phyloP scores from a whole-genome alignment of 2,113 vertebrate species.

The Hymenochirus boettgeri region DNA sequence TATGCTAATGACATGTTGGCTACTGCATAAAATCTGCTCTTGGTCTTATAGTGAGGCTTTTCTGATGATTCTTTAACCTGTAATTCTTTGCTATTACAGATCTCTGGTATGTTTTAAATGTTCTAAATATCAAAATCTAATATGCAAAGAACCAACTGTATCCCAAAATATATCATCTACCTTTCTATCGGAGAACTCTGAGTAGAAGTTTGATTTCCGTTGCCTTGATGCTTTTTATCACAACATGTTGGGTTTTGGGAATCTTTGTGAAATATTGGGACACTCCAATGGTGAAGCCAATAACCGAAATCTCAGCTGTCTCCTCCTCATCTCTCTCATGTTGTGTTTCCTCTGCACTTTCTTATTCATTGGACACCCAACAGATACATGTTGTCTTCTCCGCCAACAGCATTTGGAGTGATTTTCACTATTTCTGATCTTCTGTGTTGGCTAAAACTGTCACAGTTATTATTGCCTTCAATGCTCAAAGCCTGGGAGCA shows the following conservation, averaged over 20 bases:
- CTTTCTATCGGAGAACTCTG: slow-evolving; percentile 1
- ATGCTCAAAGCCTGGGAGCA: slow-evolving; percentile 3
- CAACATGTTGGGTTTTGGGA: background rate
- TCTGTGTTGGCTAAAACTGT: slow-evolving; percentile 24
- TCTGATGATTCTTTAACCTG: too few relatives aligned
- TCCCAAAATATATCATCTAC: background rate
- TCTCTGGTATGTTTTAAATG: background rate
- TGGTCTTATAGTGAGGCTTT: too few relatives aligned
- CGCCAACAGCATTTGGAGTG: slow-evolving; percentile 10
- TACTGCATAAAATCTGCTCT: too few relatives aligned
- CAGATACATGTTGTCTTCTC: slow-evolving; percentile 2
- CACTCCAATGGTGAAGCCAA: slow-evolving; percentile 3
- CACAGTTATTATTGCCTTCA: slow-evolving; percentile 30
- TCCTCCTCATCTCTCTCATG: slow-evolving; percentile 9
- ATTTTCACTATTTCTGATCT: slow-evolving; percentile 17
- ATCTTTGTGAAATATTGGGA: background rate
- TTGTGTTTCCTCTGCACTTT: slow-evolving; percentile 14
- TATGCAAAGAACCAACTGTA: background rate
- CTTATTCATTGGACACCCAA: slow-evolving; percentile 19
- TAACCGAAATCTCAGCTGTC: slow-evolving; percentile 8
- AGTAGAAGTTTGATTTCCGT: background rate
- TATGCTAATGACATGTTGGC: too few relatives aligned
- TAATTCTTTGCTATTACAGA: too few relatives aligned
- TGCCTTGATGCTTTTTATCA: background rate
- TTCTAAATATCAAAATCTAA: slow-evolving; percentile 1